Evolutionary conservation across 2,888 invertebrate genomes (phyloP).

Genomic region (Drosophila borborema): DNA sequence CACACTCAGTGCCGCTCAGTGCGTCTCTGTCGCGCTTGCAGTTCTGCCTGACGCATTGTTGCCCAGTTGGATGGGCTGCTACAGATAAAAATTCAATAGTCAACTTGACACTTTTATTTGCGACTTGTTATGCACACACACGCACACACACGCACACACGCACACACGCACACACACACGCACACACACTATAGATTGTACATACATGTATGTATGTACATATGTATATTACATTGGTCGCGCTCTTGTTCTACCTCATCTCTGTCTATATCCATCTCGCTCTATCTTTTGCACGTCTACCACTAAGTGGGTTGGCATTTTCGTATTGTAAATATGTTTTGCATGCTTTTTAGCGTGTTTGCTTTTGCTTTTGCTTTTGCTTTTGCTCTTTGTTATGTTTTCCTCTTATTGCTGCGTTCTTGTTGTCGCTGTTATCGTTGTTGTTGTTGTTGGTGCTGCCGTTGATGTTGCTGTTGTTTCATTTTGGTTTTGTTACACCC

Average conservation of each 20-base stretch:
- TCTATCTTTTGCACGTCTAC: constrained; percentile 6
- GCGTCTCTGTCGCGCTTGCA: constrained; percentile 5
- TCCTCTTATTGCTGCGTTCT: constrained; percentile 16
- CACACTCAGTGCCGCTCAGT: not conserved
- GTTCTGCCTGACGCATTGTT: constrained; percentile 15
- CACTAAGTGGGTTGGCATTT: constrained; percentile 26
- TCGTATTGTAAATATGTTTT: constrained; percentile 57
- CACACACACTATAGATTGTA: constrained; percentile 3
- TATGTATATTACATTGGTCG: not conserved
- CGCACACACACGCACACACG: constrained; percentile 13
- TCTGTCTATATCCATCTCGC: constrained; percentile 6
- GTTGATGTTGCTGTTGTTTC: constrained; percentile 11
- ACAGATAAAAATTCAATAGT: constrained; percentile 79
- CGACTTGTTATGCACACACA: constrained; percentile 63
- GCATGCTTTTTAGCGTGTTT: constrained; percentile 55
- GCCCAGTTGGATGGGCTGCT: constrained; percentile 54
- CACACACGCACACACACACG: constrained; percentile 9
- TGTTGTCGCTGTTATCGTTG: not conserved
- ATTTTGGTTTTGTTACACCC: constrained; percentile 18
- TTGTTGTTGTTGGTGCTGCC: not conserved
- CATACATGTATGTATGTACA: not conserved
- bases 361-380: constrained; percentile 44
- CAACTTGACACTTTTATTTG: constrained; percentile 80
- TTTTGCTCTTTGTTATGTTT: constrained; percentile 31
- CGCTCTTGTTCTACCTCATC: constrained; percentile 16